Evolutionary conservation across 1,140 invertebrate genomes (phyloP).

Genomic region (Pseudomyrmex gracilis): DNA sequence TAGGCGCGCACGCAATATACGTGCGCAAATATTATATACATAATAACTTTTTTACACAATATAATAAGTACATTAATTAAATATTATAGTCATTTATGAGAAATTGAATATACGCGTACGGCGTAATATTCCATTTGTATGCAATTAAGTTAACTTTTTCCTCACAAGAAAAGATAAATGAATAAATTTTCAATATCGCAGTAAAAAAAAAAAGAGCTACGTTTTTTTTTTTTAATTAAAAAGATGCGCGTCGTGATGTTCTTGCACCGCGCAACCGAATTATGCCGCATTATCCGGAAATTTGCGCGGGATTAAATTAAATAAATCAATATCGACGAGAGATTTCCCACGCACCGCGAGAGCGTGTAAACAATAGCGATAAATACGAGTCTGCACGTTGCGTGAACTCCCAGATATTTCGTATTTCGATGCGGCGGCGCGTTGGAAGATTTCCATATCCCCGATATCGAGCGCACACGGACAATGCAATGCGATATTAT

Average conservation of each 20-base stretch:
- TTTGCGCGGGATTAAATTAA: conserved; percentile 43
- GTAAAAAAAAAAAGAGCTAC: background rate
- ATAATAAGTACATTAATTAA: no score
- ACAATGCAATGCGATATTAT: conserved; percentile 52
- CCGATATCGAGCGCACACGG: conserved; percentile 46
- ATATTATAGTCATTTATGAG: no score
- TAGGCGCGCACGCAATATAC: no score
- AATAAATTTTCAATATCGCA: no score
- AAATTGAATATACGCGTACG: no score
- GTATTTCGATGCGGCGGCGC: conserved; percentile 53
- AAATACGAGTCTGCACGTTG: conserved; percentile 44
- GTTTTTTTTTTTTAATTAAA: conserved; percentile 19
- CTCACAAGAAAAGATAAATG: no score
- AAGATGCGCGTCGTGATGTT: background rate
- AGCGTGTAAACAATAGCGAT: conserved; percentile 52
- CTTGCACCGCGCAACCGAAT: background rate
- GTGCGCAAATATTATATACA: no score
- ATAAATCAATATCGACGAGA: conserved; percentile 57
- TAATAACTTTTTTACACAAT: no score
- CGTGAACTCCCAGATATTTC: conserved; percentile 41
- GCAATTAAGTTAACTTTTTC: no score
- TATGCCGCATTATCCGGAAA: conserved; percentile 38
- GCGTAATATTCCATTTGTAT: no score
- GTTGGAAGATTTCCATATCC: conserved; percentile 54
- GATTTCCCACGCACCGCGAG: conserved; percentile 45